Evolutionary conservation across 2,797 vertebrate genomes (phyloP).

Genomic region (Anguilla megastoma): DNA sequence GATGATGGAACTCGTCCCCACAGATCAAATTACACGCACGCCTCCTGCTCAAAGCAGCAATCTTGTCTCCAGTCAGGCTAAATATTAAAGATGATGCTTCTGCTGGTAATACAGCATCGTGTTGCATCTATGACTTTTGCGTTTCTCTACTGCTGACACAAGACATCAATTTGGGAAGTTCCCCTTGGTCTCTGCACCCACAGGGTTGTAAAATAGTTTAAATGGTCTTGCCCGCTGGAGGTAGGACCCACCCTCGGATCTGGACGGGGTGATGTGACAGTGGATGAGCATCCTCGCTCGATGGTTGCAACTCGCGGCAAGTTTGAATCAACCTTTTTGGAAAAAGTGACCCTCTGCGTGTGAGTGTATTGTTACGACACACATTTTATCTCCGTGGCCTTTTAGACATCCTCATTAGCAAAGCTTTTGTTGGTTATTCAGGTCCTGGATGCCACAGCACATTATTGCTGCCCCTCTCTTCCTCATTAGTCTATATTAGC

Average conservation of each 20-base stretch:
- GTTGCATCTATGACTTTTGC: neutral
- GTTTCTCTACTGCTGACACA: neutral
- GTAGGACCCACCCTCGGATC: neutral
- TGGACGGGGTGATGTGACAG: neutral
- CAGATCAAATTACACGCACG: neutral
- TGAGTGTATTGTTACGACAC: neutral
- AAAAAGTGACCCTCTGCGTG: neutral
- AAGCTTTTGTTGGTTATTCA: neutral
- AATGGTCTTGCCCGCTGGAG: neutral
- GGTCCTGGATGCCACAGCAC: neutral
- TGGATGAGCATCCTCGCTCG: neutral
- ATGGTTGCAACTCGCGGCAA: neutral
- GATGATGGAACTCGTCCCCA: neutral
- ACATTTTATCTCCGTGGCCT: conserved; percentile 7
- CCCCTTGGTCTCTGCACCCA: neutral
- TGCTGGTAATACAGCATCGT: neutral
- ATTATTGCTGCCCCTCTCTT: neutral
- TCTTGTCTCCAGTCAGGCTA: neutral
- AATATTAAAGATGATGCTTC: neutral
- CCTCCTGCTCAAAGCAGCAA: neutral
- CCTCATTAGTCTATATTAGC: conserved; percentile 2
- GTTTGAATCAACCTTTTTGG: neutral
- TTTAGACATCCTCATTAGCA: neutral
- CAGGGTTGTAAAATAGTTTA: neutral
- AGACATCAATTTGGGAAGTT: neutral